Percentiles rank a stretch among this genome's conserved stretches.
These are phyloP conservation scores for Tamandua tetradactyla DNA, from an alignment of 2,797 vertebrate genomes.

Conservation along the genomic window DNA sequence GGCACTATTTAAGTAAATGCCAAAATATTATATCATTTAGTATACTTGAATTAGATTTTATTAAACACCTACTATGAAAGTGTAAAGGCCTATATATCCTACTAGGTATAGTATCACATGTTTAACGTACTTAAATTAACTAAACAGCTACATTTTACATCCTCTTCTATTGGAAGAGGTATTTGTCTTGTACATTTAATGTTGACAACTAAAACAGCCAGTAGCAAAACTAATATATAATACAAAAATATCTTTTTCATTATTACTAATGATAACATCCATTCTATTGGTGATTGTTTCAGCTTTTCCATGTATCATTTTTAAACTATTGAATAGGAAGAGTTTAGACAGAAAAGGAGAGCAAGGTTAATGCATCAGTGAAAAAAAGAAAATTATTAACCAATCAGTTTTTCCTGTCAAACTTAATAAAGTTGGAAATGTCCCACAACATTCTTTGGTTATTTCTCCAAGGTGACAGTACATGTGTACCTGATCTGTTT, in stretches of 20 bases:
- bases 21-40: neutral
- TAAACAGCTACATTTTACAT: neutral
- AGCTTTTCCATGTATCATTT: neutral
- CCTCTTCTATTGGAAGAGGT: neutral
- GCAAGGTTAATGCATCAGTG: neutral
- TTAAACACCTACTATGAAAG: neutral
- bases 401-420: neutral
- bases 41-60: neutral
- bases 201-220: neutral
- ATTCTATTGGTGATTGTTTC: neutral
- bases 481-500: neutral
- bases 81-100: neutral
- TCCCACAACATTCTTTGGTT: neutral
- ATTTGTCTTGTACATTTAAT: neutral
- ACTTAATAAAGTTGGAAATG: constrained; percentile 33
- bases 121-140: neutral
- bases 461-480: neutral
- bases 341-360: neutral
- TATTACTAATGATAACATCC: neutral
- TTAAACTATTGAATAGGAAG: neutral
- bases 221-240: constrained; percentile 1
- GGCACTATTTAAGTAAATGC: neutral
- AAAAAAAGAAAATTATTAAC: neutral
- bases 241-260: neutral
- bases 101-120: neutral